Base-by-base conservation (phyloP, 1,140 invertebrate genomes). In the Hormaphis cornu region DNA sequence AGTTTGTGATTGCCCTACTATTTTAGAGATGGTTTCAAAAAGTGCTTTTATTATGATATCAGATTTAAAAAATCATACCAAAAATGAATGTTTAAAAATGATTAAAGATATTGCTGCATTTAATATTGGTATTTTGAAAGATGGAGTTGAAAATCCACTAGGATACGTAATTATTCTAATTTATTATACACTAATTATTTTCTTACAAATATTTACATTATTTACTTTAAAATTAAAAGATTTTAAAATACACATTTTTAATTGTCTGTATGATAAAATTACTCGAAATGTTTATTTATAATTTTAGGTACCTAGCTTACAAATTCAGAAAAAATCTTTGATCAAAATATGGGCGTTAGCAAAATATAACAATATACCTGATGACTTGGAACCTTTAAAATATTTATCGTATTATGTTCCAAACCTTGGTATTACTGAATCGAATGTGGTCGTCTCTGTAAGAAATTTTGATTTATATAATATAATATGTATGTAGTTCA, bases 371-470 rank as follows among this genome's bases (percentile, higher is more conserved):
- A 0, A 35, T 22, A 33, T 66, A 50, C 61, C 61, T 24, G 61
- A 50, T 22, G 61, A 66, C 12, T 16, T 66, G 10, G 18, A 66
- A 48, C 18, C 42, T 5, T 66, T 66, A 24, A 33, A 22, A 46
- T 66, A 66, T 48, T 50, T 66, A 35, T 66, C 61, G 12, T 48
- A 66, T 66, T 66, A 66, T 48, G 14, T 66, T 5, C 44, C 61
- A 9, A 20, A 66, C 8, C 8, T 66, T 33, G 35, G 50, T 7
- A 18, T 50, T 22, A 20, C 18, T 10, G 12, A 48, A 46, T n/a
- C 12, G 20, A 33, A 50, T 48, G 33, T 66, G 35, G 40, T 66
- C 50, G n/a, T 50, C 35, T 66, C 61, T 16, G 61, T 66, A 46
- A 3, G 28, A 44, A 30, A 63, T 61, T 61, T 58, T n/a, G n/a